These are phyloP conservation scores for Endomychus coccineus DNA, from an alignment of 2,888 invertebrate genomes.

Conservation along the genomic window DNA sequence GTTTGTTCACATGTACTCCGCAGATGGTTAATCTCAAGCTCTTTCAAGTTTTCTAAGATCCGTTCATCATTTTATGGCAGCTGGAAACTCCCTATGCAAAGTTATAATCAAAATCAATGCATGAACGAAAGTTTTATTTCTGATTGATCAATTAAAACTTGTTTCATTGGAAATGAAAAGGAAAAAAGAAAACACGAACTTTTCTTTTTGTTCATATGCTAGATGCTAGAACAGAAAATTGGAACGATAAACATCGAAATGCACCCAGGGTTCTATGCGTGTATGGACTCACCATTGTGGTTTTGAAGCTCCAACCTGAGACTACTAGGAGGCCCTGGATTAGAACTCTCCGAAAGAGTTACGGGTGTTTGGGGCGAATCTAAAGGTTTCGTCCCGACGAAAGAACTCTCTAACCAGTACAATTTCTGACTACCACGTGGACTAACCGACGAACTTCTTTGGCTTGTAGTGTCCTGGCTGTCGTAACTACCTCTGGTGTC, in stretches of 20 bases:
- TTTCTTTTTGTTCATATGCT: too few species aligned
- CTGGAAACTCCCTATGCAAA: too few species aligned
- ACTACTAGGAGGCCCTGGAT: slow-evolving; percentile 41
- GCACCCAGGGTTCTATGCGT: slow-evolving; percentile 27
- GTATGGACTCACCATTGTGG: slow-evolving; percentile 46
- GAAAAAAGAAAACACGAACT: too few species aligned
- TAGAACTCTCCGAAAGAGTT: slow-evolving; percentile 36
- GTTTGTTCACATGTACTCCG: too few species aligned
- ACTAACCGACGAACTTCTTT: slow-evolving; percentile 35
- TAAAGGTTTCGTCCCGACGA: slow-evolving; percentile 76
- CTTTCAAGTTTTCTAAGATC: too few species aligned
- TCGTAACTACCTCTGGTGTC: slow-evolving; percentile 28
- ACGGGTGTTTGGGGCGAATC: slow-evolving; percentile 78
- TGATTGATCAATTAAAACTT: too few species aligned
- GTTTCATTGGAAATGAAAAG: too few species aligned
- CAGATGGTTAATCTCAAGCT: too few species aligned
- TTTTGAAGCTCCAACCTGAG: slow-evolving; percentile 47
- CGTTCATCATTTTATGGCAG: too few species aligned
- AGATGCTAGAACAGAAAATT: slow-evolving; percentile 8
- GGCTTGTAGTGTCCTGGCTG: slow-evolving; percentile 34
- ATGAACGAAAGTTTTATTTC: too few species aligned
- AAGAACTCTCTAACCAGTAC: slow-evolving; percentile 90
- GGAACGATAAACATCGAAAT: slow-evolving; percentile 12
- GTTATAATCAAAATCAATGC: too few species aligned
- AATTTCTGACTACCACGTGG: slow-evolving; percentile 62